A percentile compares a stretch with the other conserved stretches of the same genome.
Conservation (phyloP, 2,113 vertebrate species). For the Catagonus wagneri region DNA sequence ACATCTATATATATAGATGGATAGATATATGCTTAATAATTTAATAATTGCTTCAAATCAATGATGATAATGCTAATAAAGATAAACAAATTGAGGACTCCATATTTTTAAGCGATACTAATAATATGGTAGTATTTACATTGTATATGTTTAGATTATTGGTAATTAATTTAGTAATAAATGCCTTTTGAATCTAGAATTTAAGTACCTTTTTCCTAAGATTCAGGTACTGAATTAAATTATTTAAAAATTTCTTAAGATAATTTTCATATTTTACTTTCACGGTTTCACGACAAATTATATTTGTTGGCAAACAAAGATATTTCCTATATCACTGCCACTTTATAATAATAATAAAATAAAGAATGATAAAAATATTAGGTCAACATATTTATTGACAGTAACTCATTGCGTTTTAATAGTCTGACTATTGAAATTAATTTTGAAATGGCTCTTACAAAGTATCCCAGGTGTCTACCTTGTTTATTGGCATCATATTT, state of each 20-base stretch:
- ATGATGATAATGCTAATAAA: not conserved
- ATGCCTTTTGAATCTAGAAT: not conserved
- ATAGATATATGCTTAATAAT: not conserved
- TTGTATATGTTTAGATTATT: not conserved
- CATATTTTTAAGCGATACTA: not conserved
- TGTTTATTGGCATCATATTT: not conserved
- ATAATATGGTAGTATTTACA: not conserved
- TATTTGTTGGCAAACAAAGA: not conserved
- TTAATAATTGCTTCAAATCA: not conserved
- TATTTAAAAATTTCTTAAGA: not conserved
- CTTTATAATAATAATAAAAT: not conserved
- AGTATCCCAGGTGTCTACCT: not conserved
- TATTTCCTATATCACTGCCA: not conserved
- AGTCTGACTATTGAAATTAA: constrained; percentile 8
- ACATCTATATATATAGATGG: too few relatives aligned
- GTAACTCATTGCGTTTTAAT: constrained; percentile 26
- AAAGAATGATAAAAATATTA: not conserved
- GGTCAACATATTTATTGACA: not conserved
- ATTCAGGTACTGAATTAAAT: not conserved
- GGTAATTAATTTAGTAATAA: not conserved
- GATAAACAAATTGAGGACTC: not conserved
- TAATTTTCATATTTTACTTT: not conserved
- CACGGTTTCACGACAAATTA: not conserved
- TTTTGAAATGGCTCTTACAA: constrained; percentile 15
- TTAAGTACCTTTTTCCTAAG: not conserved